Base-by-base conservation (phyloP, 2,888 invertebrate genomes). In the Parnassius smintheus region DNA sequence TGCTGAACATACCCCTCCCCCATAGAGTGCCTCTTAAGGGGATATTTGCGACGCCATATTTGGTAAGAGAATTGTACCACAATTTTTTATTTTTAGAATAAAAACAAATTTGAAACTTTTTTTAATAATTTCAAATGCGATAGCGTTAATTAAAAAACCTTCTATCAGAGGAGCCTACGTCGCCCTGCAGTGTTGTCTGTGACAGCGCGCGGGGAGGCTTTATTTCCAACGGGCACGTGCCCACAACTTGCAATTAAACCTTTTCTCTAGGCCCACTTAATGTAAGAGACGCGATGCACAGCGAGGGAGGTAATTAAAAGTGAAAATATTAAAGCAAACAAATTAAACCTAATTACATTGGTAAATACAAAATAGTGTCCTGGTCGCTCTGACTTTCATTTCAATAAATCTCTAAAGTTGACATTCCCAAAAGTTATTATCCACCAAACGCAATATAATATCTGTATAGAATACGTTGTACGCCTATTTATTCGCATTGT, bases 151-250 rank as follows among this genome's bases (percentile, higher is more conserved):
- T 62, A 58, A 62, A 53, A 41, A 53, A 25, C 25, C 54, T 61
- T 44, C 18, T 53, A 58, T 54, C 42, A 18, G 44, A 49, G 53
- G 44, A 53, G 46, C 12, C 52, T n/a, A 56, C 56, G 56, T 51
- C 59, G 50, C 41, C 50, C 57, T 18, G 46, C 48, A 44, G 45
- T 56, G 12, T 52, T 49, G 53, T 4, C 41, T 53, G 54, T 56
- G 52, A 52, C 56, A 25, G n/a, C 4, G 53, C 35, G 52, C 54
- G 44, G 49, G 54, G 12, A 44, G 54, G 56, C 61, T 56, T 59
- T 48, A 54, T 53, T 60, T 51, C 54, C 52, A 22, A 52, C 62
- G 42, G 57, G 57, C 57, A 56, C 61, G 62, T 57, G 62, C 57
- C 56, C 51, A 52, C 52, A 51, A 56, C 56, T 61, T 49, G 53